Evolutionary conservation across 2,888 invertebrate genomes (phyloP).

Genomic region (Eudasyphora cyanicolor): DNA sequence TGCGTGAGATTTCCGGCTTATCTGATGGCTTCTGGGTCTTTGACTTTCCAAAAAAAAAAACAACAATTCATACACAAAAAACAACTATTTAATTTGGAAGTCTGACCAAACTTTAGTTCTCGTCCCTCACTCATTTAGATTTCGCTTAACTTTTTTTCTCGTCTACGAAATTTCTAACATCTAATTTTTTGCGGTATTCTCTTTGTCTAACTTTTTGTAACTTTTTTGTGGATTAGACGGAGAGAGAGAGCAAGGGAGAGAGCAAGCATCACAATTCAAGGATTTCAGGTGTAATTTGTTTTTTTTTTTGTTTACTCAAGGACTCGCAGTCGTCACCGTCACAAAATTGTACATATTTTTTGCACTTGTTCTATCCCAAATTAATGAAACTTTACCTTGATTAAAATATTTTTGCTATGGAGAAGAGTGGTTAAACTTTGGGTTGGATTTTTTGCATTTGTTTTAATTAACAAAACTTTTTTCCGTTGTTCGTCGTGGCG

Average conservation of each 20-base stretch:
- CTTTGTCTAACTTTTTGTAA: not conserved
- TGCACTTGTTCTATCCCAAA: not conserved
- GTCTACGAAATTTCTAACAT: no score
- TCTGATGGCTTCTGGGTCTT: not conserved
- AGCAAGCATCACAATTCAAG: not conserved
- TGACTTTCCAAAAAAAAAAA: not conserved
- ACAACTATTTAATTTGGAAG: no score
- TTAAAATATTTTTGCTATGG: not conserved
- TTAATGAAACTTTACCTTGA: not conserved
- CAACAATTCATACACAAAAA: no score
- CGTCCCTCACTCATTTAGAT: no score
- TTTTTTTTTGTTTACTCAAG: not conserved
- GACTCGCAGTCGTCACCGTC: not conserved
- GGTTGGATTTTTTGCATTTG: not conserved
- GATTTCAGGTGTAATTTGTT: not conserved
- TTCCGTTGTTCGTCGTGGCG: not conserved
- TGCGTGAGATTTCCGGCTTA: not conserved
- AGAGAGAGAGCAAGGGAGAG: not conserved
- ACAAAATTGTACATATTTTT: not conserved
- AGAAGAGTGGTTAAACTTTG: not conserved
- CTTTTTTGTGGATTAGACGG: no score
- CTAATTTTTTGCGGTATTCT: no score
- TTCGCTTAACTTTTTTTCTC: no score
- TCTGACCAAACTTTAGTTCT: no score
- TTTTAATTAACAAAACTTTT: conserved; percentile 2